These are phyloP conservation scores for Cassiopea andromeda DNA, from an alignment of 30 jellyfish, hydroid and myxozoan species.

Conservation along the genomic window DNA sequence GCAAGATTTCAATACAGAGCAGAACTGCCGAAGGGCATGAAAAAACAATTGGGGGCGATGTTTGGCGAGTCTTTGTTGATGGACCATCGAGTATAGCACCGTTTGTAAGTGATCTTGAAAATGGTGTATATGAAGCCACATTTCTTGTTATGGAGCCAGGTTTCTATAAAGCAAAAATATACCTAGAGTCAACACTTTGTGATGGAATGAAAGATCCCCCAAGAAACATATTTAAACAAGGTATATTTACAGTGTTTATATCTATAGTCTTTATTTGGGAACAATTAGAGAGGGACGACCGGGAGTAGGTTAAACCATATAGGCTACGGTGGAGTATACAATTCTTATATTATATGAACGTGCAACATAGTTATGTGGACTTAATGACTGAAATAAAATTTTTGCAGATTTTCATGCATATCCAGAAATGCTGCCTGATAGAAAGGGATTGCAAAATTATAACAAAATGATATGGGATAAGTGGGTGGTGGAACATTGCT, in stretches of 20 bases:
- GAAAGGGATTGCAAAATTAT: too few relatives aligned
- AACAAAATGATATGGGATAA: too few relatives aligned
- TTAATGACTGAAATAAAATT: too few relatives aligned
- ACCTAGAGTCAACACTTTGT: constrained; percentile 92
- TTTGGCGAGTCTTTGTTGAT: constrained; percentile 85
- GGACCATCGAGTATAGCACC: constrained; percentile 91
- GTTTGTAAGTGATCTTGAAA: constrained; percentile 82
- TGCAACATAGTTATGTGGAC: too few relatives aligned
- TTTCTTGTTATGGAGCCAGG: constrained; percentile 92
- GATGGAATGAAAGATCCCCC: constrained; percentile 96
- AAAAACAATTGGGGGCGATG: constrained; percentile 90
- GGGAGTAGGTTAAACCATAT: too few relatives aligned
- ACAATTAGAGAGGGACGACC: too few relatives aligned
- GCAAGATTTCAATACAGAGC: constrained; percentile 87
- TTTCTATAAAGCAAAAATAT: constrained; percentile 82
- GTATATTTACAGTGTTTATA: constrained; percentile 25
- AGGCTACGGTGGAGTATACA: too few relatives aligned
- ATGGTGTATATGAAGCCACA: constrained; percentile 91
- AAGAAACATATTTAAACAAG: constrained; percentile 72
- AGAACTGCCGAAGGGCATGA: constrained; percentile 85
- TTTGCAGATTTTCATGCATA: too few relatives aligned
- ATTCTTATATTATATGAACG: too few relatives aligned
- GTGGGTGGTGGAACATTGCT: too few relatives aligned
- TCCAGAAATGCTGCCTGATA: too few relatives aligned
- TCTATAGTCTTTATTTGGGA: too few relatives aligned